These are phyloP conservation scores for Myzus persicae DNA, from an alignment of 1,140 invertebrate genomes.

Conservation along the genomic window DNA sequence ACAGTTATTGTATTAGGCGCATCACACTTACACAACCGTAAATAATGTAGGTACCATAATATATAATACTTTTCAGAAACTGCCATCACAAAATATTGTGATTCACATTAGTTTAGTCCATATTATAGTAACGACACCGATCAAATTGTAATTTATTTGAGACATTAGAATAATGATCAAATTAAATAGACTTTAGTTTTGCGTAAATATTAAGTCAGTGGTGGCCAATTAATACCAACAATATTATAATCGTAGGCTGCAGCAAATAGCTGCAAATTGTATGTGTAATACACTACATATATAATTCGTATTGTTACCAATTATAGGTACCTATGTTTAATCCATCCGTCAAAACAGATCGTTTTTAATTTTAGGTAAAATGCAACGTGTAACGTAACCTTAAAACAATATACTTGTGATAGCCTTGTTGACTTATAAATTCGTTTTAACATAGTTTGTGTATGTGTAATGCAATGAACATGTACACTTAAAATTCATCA, in stretches of 20 bases:
- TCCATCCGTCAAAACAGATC: background rate
- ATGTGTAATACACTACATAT: background rate
- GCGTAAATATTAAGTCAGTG: background rate
- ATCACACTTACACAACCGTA: background rate
- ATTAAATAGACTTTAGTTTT: background rate
- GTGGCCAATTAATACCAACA: background rate
- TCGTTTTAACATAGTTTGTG: background rate
- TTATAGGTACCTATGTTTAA: no score
- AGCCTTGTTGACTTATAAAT: slow-evolving; percentile 16
- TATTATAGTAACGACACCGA: background rate
- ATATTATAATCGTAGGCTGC: background rate
- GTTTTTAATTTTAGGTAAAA: background rate
- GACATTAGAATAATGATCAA: background rate
- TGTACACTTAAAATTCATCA: background rate
- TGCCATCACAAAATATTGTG: background rate
- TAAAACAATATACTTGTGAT: background rate
- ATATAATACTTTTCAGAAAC: background rate
- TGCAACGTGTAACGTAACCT: background rate
- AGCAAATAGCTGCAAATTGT: background rate
- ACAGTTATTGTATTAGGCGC: background rate
- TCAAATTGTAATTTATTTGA: background rate
- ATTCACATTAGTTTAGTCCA: background rate
- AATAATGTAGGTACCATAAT: background rate
- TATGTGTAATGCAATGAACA: background rate
- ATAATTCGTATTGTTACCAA: background rate